phyloP scores from a whole-genome alignment of 2,888 invertebrate genomes.

The Melolontha melolontha region DNA sequence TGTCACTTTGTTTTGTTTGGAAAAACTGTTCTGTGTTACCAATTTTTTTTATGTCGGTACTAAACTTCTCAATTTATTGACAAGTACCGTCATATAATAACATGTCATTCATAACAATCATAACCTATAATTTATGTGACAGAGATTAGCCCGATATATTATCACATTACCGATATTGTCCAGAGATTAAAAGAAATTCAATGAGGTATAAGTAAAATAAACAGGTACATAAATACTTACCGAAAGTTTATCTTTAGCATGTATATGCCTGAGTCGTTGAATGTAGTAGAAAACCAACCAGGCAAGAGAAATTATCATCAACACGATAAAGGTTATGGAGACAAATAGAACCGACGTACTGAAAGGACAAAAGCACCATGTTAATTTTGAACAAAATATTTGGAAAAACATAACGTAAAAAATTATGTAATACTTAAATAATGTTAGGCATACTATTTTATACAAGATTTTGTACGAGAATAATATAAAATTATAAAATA shows the following conservation, averaged over 20 bases:
- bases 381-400: constrained; percentile 30
- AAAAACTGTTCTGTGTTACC: too few species aligned
- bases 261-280: constrained; percentile 92
- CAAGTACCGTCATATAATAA: too few species aligned
- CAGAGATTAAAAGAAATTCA: not conserved
- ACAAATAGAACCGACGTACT: constrained; percentile 95
- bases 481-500: too few species aligned
- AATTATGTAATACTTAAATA: too few species aligned
- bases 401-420: constrained; percentile 24
- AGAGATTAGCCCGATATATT: not conserved
- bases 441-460: too few species aligned
- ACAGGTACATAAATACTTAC: constrained; percentile 76
- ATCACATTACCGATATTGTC: not conserved
- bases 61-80: too few species aligned
- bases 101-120: too few species aligned
- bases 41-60: too few species aligned
- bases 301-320: constrained; percentile 94
- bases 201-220: not conserved
- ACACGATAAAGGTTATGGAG: constrained; percentile 93
- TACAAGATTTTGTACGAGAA: too few species aligned
- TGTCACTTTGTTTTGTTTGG: too few species aligned
- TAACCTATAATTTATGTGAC: too few species aligned
- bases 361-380: constrained; percentile 59
- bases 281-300: constrained; percentile 98
- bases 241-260: constrained; percentile 93